phyloP scores from a whole-genome alignment of 2,797 vertebrate genomes.

The Podargus strigoides region DNA sequence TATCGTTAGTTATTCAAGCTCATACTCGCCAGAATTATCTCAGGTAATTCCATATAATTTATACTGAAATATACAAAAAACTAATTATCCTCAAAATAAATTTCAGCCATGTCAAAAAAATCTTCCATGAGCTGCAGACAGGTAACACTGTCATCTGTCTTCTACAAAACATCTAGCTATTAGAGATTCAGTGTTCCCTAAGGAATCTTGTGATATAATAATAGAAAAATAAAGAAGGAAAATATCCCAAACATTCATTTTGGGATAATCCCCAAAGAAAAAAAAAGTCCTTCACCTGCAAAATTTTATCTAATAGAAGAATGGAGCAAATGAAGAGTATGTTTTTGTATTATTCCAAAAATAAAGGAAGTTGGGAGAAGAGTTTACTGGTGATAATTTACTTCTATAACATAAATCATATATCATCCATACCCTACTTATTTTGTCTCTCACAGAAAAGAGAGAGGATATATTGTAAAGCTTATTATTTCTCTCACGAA shows the following conservation, averaged over 20 bases:
- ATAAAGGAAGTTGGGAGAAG: neutral
- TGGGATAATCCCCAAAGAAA: constrained; percentile 37
- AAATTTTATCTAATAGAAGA: constrained; percentile 39
- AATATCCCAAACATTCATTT: constrained; percentile 7
- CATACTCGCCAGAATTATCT: neutral
- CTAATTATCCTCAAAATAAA: neutral
- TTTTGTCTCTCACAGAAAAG: neutral
- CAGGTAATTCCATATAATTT: constrained; percentile 21
- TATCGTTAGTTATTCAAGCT: constrained; percentile 26
- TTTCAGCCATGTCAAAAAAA: neutral
- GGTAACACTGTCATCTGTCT: constrained; percentile 35
- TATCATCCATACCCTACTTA: neutral
- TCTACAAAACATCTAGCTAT: constrained; percentile 39
- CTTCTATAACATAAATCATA: neutral
- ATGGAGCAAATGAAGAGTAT: neutral
- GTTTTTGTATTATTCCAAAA: constrained; percentile 25
- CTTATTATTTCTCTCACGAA: neutral
- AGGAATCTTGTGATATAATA: constrained; percentile 38
- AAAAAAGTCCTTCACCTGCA: constrained; percentile 14
- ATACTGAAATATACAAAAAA: neutral
- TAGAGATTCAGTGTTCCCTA: constrained; percentile 7
- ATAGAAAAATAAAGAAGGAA: constrained; percentile 42
- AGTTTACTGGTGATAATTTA: constrained; percentile 6
- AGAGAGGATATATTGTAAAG: neutral
- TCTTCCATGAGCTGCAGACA: constrained; percentile 23